Evolutionary conservation across 1,140 invertebrate species (phyloP), one percentile per base, ranked within the genome.

Genomic region (Sarcophaga bullata): DNA sequence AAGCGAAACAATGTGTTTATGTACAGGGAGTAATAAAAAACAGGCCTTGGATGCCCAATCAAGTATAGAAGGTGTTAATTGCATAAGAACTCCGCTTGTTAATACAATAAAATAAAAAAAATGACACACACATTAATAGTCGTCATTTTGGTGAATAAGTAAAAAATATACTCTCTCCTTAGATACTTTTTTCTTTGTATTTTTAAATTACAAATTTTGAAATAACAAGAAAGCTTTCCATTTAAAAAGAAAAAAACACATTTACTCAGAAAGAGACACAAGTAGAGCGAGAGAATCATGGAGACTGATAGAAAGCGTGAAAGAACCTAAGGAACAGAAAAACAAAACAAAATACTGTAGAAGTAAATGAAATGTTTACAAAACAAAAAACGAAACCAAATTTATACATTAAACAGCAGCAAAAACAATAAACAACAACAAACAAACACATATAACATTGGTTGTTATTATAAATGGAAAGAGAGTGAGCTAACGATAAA

Each of bases 51-150:
- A 68, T 68, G 62, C 62, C 62, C 62, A 19, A n/a, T 25, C 17
- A 58, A 68, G n/a, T n/a, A 49, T 49, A 76, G 15, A 47, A 76
- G 48, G 73, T 76, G 73, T 76, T 76, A 76, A 76, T 76, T 76
- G 73, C 73, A 76, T 76, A 76, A 76, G 73, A 76, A 76, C 73
- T 76, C 73, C 73, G 47, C 46, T 8, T 17, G 73, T 76, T 76
- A 76, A 48, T n/a, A 76, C 15, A 48, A 76, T 17, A 46, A 6
- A 47, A 75, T 1, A 68, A 6, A 8, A 19, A 5, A 48, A 47
- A 47, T 5, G 47, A 75, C 25, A 25, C 37, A 37, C 73, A 37
- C 3, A 37, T 72, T 15, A 49, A 49, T 47, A 15, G n/a, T 48
- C 7, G 49, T 3, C 8, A 11, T 1, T 15, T 62, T 10, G 58